Base-by-base conservation (phyloP, 64 coral and sea anemone genomes). In the Montipora sp. region DNA sequence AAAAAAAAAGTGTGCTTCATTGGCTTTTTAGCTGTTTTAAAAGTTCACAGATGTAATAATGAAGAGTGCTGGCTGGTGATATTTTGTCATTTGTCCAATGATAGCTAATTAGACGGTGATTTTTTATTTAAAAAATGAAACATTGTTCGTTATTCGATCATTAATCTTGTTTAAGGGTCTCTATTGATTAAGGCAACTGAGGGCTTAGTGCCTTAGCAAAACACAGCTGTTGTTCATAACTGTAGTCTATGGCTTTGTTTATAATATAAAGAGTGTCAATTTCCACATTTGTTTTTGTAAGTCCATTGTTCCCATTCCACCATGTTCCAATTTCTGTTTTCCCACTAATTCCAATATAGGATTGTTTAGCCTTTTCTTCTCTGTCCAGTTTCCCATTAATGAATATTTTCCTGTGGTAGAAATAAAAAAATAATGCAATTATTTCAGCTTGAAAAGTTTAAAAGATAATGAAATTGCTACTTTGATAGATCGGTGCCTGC, bases 231-330 rank as follows among this genome's bases (percentile, higher is more conserved):
- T 83, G 81, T 14, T 48, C 15, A 20, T 36, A 69, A 7, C 1
- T 61, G 21, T 92, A 92, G 23, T 87, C 73, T 48, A 92, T 61
- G 50, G 74, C 82, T 75, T 76, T 86, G 59, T 92, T 75, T 16
- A 92, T 87, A 19, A 92, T 87, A 22, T 92, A 92, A 5, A 92
- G 81, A 63, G 81, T 92, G 44, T 92, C 90, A 51, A 92, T 92
- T 51, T 85, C 79, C 7, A 87, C 4, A 23, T 92, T 92, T 15
- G 80, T 92, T 19, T 20, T 85, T 47, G 61, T 13, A 45, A 3
- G 22, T 58, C 80, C 80, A 19, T 43, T 77, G 2, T 81, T 77
- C 45, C 21, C 27, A 68, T 59, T 75, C 90, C 90, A 92, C 90
- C 81, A 92, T n/a, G 90, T 83, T 78, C 90, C 90, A 59, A 92